Evolutionary conservation across 2,113 vertebrate species (phyloP), one percentile per base, ranked within the genome.

Genomic region (Misgurnus mizolepis): DNA sequence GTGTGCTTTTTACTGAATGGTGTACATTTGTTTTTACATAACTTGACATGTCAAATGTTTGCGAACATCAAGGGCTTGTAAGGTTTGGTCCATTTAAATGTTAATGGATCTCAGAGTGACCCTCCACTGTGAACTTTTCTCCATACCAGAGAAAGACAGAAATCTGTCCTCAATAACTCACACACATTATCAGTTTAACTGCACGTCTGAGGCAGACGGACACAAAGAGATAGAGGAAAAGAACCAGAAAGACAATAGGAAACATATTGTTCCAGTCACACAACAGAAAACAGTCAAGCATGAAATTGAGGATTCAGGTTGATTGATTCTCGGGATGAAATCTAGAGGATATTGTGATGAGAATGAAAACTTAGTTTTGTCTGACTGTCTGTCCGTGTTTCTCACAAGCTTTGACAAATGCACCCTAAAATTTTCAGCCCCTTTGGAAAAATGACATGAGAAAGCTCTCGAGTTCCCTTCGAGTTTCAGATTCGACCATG

Each of bases 101-200:
- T 78, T 81, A 80, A 75, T 83, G 73, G 45, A 14, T 60, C 3
- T 6, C 50, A 40, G 9, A 47, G n/a, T 68, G 39, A 67, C 64
- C 17, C 56, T 9, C n/a, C 6, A 17, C 2, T 17, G 0, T 53
- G 14, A 53, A 62, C 67, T 58, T 68, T 79, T 84, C 65, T 55
- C 76, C 65, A 67, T 61, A 84, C 77, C 76, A 67, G 85, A 60
- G 80, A 76, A 78, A 9, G 9, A 39, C 81, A 84, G 77, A 55
- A 61, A 86, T 85, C 41, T 73, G 43, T 45, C n/a, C 62, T 77
- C 61, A 64, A 64, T 81, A 60, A 45, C 53, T 76, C 67, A 69
- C 74, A 66, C 61, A 67, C 43, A 60, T 53, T 80, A 81, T 83
- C 69, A 74, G 62, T 77, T 78, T 72, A 82, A 81, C 18, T 39